A percentile compares a stretch with the other conserved stretches of the same genome.
These are phyloP conservation scores for Polymixis flavicincta DNA, from an alignment of 2,888 invertebrate genomes.

Conservation along the genomic window DNA sequence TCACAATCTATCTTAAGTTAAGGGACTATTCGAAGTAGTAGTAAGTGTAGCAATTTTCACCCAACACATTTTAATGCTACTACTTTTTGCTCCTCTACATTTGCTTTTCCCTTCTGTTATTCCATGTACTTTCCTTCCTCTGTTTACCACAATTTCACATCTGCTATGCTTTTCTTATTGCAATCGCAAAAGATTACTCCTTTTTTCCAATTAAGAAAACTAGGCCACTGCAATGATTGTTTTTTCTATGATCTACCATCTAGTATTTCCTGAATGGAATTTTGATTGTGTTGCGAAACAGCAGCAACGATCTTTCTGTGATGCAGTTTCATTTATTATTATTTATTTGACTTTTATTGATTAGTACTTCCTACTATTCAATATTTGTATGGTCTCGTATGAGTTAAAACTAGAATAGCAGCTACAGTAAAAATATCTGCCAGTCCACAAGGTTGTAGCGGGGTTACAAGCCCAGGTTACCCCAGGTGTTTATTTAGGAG, in stretches of 20 bases:
- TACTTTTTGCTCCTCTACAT: background rate
- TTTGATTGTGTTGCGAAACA: background rate
- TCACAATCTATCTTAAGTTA: background rate
- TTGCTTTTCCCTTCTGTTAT: background rate
- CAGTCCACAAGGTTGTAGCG: background rate
- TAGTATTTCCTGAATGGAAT: background rate
- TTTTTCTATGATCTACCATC: constrained; percentile 12
- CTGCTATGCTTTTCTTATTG: background rate
- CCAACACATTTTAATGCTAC: background rate
- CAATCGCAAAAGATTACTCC: background rate
- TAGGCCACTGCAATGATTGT: constrained; percentile 24
- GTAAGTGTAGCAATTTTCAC: background rate
- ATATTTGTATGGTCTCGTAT: background rate
- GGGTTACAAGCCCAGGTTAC: background rate
- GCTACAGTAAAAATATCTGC: background rate
- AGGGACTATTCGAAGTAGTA: background rate
- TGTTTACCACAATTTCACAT: background rate
- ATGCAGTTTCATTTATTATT: background rate
- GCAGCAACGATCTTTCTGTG: background rate
- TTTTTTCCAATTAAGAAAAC: constrained; percentile 25
- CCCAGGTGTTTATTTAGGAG: background rate
- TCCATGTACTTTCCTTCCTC: background rate
- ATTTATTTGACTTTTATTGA: background rate
- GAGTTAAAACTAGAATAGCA: background rate
- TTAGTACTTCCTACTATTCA: background rate